A percentile compares a stretch with the other conserved stretches of the same genome.
These are phyloP conservation scores for Congeria kusceri DNA, from an alignment of 2,888 invertebrate genomes.

Conservation along the genomic window DNA sequence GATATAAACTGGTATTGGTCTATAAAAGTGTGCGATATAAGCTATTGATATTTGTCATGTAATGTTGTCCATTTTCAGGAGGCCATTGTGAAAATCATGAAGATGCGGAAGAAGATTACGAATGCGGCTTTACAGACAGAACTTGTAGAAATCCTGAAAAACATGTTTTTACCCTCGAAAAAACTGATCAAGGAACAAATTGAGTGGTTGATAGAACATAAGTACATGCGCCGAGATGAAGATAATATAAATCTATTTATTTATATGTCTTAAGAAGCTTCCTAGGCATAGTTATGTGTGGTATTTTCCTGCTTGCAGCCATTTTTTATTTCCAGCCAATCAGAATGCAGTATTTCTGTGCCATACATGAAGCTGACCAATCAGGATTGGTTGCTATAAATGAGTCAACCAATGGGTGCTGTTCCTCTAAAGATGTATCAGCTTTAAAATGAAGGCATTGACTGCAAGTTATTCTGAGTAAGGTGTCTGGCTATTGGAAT, in stretches of 20 bases:
- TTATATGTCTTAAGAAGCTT: conserved; percentile 91
- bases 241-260: conserved; percentile 99
- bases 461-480: too few relatives aligned
- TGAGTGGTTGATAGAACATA: conserved; percentile 99
- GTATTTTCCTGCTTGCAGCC: conserved; percentile 2
- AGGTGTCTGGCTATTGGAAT: too few relatives aligned
- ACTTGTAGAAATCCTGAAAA: conserved; percentile 98
- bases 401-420: conserved; percentile 1
- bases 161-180: conserved; percentile 99
- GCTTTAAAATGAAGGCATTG: too few relatives aligned
- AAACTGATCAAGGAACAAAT: conserved; percentile 99
- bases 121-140: conserved; percentile 98
- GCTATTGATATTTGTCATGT: too few relatives aligned
- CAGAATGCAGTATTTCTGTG: neutral
- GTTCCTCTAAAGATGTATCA: neutral
- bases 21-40: too few relatives aligned
- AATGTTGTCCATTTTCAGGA: conserved; percentile 88
- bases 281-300: neutral
- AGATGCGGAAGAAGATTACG: conserved; percentile 97
- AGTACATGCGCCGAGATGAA: conserved; percentile 98
- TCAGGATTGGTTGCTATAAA: neutral
- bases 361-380: conserved; percentile 2
- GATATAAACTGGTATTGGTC: too few relatives aligned
- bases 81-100: conserved; percentile 99
- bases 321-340: neutral